Evolutionary conservation across 1,140 invertebrate species (phyloP).

Genomic region (Habropoda laboriosa): DNA sequence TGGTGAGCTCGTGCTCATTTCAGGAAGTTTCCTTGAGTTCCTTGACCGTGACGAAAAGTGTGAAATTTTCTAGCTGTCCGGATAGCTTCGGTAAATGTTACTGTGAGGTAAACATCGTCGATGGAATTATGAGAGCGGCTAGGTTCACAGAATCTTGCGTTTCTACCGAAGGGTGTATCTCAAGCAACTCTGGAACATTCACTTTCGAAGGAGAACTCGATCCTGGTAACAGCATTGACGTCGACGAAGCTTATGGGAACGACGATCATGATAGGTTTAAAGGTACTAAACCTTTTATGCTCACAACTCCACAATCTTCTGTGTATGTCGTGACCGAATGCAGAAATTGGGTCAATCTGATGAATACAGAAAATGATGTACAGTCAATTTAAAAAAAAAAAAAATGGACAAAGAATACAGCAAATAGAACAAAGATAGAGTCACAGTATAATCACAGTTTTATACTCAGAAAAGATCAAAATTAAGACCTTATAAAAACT

Average conservation of each 20-base stretch:
- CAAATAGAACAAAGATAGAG: too few relatives aligned
- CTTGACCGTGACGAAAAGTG: slow-evolving; percentile 19
- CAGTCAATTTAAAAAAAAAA: too few relatives aligned
- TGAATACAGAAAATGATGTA: neutral
- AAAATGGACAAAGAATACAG: too few relatives aligned
- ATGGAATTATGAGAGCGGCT: slow-evolving; percentile 46
- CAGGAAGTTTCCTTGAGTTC: neutral
- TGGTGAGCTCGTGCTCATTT: slow-evolving; percentile 25
- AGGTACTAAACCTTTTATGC: slow-evolving; percentile 11
- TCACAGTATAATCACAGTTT: too few relatives aligned
- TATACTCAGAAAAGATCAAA: too few relatives aligned
- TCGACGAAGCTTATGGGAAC: slow-evolving; percentile 25
- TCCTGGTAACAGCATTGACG: neutral
- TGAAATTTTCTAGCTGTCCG: slow-evolving; percentile 53
- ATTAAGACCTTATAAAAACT: too few relatives aligned
- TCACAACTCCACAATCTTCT: neutral
- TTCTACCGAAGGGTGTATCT: slow-evolving; percentile 41
- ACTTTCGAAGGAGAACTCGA: slow-evolving; percentile 40
- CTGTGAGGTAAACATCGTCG: slow-evolving; percentile 41
- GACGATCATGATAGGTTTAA: slow-evolving; percentile 19
- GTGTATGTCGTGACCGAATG: neutral
- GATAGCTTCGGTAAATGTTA: slow-evolving; percentile 36
- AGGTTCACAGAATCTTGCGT: slow-evolving; percentile 55
- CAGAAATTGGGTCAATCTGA: neutral
- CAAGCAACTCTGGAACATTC: slow-evolving; percentile 22